Evolutionary conservation across 2,113 vertebrate genomes (phyloP).

Genomic region (Poicephalus meyeri): DNA sequence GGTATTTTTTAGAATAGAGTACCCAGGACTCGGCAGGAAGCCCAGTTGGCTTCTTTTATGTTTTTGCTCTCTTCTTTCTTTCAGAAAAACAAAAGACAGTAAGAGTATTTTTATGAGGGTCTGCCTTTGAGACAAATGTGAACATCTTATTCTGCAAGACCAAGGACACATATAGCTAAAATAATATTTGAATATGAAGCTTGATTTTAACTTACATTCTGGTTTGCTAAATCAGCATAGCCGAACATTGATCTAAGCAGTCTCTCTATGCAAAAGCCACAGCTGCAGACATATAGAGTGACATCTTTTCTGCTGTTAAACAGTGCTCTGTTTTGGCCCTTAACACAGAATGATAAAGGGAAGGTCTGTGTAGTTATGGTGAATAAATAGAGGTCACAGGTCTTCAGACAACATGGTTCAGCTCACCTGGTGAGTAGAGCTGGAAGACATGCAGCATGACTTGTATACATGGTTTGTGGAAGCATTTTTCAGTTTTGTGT

Average conservation of each 20-base stretch:
- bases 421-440: background rate
- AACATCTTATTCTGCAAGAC: background rate
- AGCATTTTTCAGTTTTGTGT: background rate
- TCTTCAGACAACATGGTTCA: background rate
- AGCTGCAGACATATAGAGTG: rapidly evolving
- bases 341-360: background rate
- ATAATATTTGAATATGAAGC: background rate
- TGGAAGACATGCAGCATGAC: background rate
- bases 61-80: background rate
- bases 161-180: background rate
- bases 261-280: background rate
- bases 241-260: background rate
- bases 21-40: background rate
- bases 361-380: background rate
- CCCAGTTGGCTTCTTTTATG: background rate
- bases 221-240: background rate
- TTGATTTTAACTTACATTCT: background rate
- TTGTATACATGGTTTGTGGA: background rate
- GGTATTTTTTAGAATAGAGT: background rate
- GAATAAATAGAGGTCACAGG: background rate
- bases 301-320: background rate
- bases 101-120: background rate
- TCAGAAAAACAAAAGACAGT: background rate
- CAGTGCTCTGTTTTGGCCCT: background rate
- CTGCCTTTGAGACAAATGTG: background rate